These are phyloP conservation scores for Rhodeus uyekii DNA, from an alignment of 2,797 vertebrate species.

Conservation along the genomic window DNA sequence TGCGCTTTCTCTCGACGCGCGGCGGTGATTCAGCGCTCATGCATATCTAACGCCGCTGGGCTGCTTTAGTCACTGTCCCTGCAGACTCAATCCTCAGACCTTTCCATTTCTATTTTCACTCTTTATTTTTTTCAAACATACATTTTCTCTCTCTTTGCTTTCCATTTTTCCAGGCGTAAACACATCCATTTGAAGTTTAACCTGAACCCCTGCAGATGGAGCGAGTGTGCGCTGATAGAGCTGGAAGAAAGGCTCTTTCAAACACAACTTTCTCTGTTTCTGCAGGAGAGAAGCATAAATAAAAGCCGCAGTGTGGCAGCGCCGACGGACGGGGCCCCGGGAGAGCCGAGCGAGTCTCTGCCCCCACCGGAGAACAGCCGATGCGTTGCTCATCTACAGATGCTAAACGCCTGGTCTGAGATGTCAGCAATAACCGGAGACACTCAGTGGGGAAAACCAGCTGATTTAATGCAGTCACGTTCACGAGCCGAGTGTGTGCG, in stretches of 20 bases:
- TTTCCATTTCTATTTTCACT: constrained; percentile 47
- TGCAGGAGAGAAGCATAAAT: constrained; percentile 53
- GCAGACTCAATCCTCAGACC: constrained; percentile 47
- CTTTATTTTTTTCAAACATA: constrained; percentile 44
- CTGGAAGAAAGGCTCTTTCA: constrained; percentile 47
- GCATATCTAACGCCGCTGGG: constrained; percentile 54
- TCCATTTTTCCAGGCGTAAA: constrained; percentile 47
- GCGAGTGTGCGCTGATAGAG: constrained; percentile 23
- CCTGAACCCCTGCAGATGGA: constrained; percentile 52
- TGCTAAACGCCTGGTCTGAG: background rate
- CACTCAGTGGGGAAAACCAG: constrained; percentile 23
- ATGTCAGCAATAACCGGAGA: background rate
- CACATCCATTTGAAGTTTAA: constrained; percentile 55
- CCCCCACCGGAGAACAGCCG: constrained; percentile 35
- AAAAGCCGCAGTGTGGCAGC: constrained; percentile 40
- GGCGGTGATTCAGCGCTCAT: constrained; percentile 52
- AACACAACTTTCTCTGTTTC: constrained; percentile 40
- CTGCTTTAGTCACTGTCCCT: constrained; percentile 52
- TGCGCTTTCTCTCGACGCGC: constrained; percentile 56
- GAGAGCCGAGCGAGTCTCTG: constrained; percentile 48
- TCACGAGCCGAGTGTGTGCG: too few relatives aligned
- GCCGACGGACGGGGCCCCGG: constrained; percentile 58
- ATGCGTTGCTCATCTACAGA: constrained; percentile 53
- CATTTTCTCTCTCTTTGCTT: constrained; percentile 38
- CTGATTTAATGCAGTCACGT: background rate